Percentiles rank a stretch among this genome's conserved stretches.
These are phyloP conservation scores for Ecdyonurus torrentis DNA, from an alignment of 2,888 invertebrate genomes.

Conservation along the genomic window DNA sequence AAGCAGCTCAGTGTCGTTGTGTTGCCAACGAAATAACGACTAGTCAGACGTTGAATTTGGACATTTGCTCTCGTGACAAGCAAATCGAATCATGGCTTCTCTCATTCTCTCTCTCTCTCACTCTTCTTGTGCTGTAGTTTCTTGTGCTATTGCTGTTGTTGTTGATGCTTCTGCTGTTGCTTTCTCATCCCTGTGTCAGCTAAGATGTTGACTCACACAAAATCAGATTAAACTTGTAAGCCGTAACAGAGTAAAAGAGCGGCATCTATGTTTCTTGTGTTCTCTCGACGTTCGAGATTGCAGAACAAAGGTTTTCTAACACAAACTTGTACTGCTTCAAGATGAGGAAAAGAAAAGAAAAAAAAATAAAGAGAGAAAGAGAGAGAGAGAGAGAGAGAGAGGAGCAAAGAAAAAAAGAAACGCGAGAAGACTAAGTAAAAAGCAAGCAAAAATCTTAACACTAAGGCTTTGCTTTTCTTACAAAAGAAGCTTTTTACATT, in stretches of 20 bases:
- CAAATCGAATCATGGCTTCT: not conserved
- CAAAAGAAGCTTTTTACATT: not conserved
- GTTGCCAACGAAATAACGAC: not conserved
- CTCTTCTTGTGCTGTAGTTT: not conserved
- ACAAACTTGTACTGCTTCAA: too few relatives aligned
- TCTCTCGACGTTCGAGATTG: not conserved
- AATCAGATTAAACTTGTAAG: not conserved
- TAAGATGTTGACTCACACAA: not conserved
- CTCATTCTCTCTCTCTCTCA: too few relatives aligned
- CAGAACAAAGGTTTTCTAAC: not conserved
- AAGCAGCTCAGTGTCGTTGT: not conserved
- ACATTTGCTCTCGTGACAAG: not conserved
- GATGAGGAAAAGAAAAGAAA: too few relatives aligned
- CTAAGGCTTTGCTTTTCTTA: not conserved
- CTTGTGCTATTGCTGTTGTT: not conserved
- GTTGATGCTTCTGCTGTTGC: not conserved
- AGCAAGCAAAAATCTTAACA: not conserved
- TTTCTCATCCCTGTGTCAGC: not conserved
- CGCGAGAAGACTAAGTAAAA: too few relatives aligned
- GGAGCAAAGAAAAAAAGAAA: not conserved
- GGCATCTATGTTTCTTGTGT: not conserved
- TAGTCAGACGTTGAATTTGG: not conserved
- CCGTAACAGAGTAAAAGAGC: not conserved
- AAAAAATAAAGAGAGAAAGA: too few relatives aligned
- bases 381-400: not conserved